These are phyloP conservation scores for Drosophila tropicalis DNA, from an alignment of 1,140 invertebrate species.

Conservation along the genomic window DNA sequence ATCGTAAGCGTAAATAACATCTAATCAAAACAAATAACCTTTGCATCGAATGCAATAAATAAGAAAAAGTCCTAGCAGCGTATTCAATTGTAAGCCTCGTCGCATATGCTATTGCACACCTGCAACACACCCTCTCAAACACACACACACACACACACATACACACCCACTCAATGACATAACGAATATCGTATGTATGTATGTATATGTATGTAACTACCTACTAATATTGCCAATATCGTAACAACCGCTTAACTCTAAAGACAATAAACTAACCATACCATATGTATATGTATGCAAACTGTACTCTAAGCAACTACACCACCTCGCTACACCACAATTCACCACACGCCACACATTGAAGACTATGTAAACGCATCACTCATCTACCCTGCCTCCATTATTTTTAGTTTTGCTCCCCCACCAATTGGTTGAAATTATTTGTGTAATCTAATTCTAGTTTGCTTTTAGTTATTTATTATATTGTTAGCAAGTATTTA, in stretches of 20 bases:
- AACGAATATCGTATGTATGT: conserved; percentile 1
- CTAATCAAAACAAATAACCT: conserved; percentile 31
- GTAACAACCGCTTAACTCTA: conserved; percentile 46
- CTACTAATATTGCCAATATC: conserved; percentile 3
- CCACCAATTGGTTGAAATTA: conserved; percentile 6
- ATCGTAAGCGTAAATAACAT: conserved; percentile 53
- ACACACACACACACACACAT: neutral
- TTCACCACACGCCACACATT: conserved; percentile 31
- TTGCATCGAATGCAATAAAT: conserved; percentile 29
- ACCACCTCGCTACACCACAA: conserved; percentile 18
- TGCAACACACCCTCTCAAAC: neutral
- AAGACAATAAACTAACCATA: conserved; percentile 21
- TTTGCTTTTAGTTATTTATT: conserved; percentile 7
- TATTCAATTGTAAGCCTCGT: conserved; percentile 37
- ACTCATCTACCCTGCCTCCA: conserved; percentile 7
- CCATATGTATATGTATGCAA: neutral
- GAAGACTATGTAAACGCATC: neutral
- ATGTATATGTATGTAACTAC: neutral
- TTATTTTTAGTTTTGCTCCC: conserved; percentile 1
- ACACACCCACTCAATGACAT: neutral
- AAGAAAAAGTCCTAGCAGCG: conserved; percentile 20
- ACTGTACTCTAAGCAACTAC: conserved; percentile 30
- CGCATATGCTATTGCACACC: conserved; percentile 15
- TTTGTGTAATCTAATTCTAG: neutral
- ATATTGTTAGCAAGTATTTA: conserved; percentile 2